Evolutionary conservation across 1,140 invertebrate genomes (phyloP).

Genomic region (Anthonomus grandis): DNA sequence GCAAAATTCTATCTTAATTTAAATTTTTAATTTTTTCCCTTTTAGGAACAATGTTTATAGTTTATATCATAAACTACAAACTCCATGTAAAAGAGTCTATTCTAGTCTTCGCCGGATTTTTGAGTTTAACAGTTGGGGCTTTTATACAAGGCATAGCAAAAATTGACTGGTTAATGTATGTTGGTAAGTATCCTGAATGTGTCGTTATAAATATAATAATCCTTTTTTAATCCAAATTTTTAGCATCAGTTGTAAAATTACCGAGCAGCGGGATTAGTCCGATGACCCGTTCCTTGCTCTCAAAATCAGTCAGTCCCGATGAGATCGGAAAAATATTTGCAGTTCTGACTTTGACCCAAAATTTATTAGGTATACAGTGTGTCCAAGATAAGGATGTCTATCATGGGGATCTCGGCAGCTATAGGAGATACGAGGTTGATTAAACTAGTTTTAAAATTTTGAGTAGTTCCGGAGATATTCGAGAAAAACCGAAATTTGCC

Average conservation of each 20-base stretch:
- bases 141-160: slow-evolving; percentile 55
- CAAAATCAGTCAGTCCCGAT: slow-evolving; percentile 60
- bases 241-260: slow-evolving; percentile 51
- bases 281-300: slow-evolving; percentile 61
- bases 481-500: too few relatives aligned
- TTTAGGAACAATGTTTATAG: slow-evolving; percentile 53
- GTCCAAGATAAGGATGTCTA: too few relatives aligned
- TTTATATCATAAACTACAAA: slow-evolving; percentile 53
- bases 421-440: too few relatives aligned
- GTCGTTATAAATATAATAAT: neutral
- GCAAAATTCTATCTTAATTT: too few relatives aligned
- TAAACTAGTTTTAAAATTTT: too few relatives aligned
- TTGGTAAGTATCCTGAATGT: slow-evolving; percentile 47
- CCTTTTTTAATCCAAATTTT: neutral
- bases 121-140: slow-evolving; percentile 43
- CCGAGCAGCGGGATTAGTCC: slow-evolving; percentile 59
- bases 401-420: too few relatives aligned
- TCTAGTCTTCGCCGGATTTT: slow-evolving; percentile 45
- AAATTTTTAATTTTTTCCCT: too few relatives aligned
- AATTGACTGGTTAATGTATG: slow-evolving; percentile 64
- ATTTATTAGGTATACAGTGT: slow-evolving; percentile 57
- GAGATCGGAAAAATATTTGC: slow-evolving; percentile 59
- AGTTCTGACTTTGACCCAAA: slow-evolving; percentile 49
- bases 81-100: slow-evolving; percentile 49
- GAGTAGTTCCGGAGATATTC: too few relatives aligned